Conservation (phyloP, 2,888 invertebrate species). For the Axea sp. region DNA sequence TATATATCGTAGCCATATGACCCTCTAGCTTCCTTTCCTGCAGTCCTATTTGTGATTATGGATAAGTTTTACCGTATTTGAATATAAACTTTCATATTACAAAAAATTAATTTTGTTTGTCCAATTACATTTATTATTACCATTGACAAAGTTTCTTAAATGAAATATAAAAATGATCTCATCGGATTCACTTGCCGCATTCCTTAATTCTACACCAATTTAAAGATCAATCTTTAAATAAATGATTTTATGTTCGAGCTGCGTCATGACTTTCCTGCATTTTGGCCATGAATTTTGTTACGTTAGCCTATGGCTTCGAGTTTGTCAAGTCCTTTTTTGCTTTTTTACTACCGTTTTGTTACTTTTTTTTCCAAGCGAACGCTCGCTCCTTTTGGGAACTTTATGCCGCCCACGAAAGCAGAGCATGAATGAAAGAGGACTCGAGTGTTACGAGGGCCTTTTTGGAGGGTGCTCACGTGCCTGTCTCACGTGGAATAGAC, state of each 20-base stretch:
- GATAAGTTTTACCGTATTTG: no score
- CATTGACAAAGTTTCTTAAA: constrained; percentile 9
- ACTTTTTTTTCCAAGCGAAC: constrained; percentile 21
- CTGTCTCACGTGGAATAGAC: constrained; percentile 68
- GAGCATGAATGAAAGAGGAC: constrained; percentile 48
- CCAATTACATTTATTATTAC: no score
- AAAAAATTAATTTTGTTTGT: no score
- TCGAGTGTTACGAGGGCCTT: constrained; percentile 63
- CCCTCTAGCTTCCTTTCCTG: no score
- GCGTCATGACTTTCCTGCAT: constrained; percentile 36
- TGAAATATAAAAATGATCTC: no score
- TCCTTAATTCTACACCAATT: constrained; percentile 20
- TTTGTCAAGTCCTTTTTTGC: constrained; percentile 22
- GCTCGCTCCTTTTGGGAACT: constrained; percentile 40
- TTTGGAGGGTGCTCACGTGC: constrained; percentile 72
- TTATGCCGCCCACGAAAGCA: constrained; percentile 38
- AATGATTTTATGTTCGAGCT: constrained; percentile 37
- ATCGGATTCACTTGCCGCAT: constrained; percentile 34
- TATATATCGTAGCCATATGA: no score
- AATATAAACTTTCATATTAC: no score
- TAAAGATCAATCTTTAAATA: constrained; percentile 28
- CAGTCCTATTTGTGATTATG: no score
- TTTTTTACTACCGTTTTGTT: constrained; percentile 6
- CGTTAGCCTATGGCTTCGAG: constrained; percentile 12
- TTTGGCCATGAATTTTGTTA: constrained; percentile 25